These are phyloP conservation scores for Sterna hirundo DNA, from an alignment of 2,113 vertebrate species.

Conservation along the genomic window DNA sequence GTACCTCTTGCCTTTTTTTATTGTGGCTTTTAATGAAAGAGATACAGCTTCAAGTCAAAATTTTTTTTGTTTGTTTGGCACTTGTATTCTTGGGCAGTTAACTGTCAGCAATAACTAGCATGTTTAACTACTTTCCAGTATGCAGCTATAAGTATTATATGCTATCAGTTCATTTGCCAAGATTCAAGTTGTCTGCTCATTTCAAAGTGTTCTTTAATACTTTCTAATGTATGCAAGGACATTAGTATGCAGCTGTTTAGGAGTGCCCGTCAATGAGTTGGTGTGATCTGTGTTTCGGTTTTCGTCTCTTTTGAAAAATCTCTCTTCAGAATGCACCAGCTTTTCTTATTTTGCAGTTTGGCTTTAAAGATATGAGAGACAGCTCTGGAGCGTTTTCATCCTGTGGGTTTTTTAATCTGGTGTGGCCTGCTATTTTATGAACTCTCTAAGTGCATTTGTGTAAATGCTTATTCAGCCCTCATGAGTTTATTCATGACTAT, in stretches of 20 bases:
- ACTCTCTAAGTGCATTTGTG: conserved; percentile 10
- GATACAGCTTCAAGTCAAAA: neutral
- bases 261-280: neutral
- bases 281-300: neutral
- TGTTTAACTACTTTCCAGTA: neutral
- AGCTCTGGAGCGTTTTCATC: neutral
- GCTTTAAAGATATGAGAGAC: neutral
- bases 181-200: neutral
- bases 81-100: neutral
- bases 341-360: neutral
- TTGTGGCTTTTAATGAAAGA: neutral
- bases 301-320: neutral
- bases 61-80: neutral
- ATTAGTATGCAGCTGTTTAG: neutral
- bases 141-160: neutral
- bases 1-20: neutral
- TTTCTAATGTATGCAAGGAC: neutral
- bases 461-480: conserved; percentile 51
- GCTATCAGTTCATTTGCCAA: neutral
- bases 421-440: conserved; percentile 10
- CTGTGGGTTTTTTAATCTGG: neutral
- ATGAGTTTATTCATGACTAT: conserved; percentile 31
- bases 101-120: neutral
- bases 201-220: neutral
- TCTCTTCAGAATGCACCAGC: neutral